Evolutionary conservation across 2,113 vertebrate genomes (phyloP).

Genomic region (Recurvirostra avosetta): DNA sequence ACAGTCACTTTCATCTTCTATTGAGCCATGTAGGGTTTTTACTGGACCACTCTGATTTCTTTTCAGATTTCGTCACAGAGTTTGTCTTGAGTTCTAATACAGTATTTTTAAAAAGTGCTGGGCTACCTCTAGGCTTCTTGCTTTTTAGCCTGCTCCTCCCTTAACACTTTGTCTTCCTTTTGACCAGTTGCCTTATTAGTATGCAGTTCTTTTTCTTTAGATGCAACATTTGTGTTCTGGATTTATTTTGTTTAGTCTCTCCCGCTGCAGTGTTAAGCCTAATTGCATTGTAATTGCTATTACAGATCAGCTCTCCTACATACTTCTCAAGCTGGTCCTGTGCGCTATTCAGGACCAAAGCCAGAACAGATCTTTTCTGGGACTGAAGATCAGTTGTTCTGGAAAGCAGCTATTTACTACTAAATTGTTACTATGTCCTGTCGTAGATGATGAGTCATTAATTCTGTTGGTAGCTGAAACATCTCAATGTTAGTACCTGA

Average conservation of each 20-base stretch:
- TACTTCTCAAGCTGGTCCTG: neutral
- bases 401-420: neutral
- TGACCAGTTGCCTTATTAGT: neutral
- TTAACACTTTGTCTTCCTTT: neutral
- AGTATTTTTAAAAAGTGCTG: neutral
- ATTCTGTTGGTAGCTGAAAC: neutral
- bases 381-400: neutral
- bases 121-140: neutral
- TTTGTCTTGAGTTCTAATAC: neutral
- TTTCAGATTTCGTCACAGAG: neutral
- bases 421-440: neutral
- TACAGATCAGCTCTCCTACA: neutral
- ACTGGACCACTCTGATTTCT: neutral
- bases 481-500: neutral
- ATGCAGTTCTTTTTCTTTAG: neutral
- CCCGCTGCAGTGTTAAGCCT: neutral
- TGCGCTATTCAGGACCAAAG: neutral
- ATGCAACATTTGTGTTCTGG: neutral
- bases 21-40: neutral
- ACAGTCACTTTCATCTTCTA: neutral
- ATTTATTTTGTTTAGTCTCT: constrained; percentile 3
- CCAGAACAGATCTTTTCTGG: neutral
- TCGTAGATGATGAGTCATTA: neutral
- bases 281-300: neutral
- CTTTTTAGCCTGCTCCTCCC: neutral